Evolutionary conservation across 2,888 invertebrate genomes (phyloP).

Genomic region (Diadegma fenestrale): DNA sequence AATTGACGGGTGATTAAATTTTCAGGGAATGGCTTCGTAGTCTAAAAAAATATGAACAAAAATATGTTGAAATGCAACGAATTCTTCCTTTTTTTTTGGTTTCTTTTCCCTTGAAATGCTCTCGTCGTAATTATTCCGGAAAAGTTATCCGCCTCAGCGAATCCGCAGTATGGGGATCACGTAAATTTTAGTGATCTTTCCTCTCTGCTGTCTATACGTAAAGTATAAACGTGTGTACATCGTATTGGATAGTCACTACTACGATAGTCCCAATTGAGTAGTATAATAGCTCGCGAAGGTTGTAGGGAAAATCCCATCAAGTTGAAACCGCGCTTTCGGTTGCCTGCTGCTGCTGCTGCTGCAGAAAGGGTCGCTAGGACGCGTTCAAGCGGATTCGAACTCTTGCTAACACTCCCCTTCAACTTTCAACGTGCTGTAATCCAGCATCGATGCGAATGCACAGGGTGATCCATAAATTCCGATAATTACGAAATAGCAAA

Average conservation of each 20-base stretch:
- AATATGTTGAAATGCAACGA: no score
- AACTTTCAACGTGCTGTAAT: slow-evolving; percentile 41
- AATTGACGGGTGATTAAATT: no score
- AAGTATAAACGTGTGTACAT: slow-evolving; percentile 6
- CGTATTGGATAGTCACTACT: slow-evolving; percentile 14
- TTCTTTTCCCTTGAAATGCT: no score
- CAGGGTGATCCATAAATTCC: not conserved
- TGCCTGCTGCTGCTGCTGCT: not conserved
- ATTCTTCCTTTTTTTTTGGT: no score
- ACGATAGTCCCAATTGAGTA: slow-evolving; percentile 63
- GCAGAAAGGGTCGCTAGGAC: slow-evolving; percentile 27
- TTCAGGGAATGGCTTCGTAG: no score
- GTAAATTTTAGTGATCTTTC: not conserved
- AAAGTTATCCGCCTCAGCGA: not conserved
- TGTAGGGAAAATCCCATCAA: slow-evolving; percentile 59
- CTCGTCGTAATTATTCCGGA: not conserved
- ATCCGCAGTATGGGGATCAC: no score
- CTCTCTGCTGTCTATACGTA: not conserved
- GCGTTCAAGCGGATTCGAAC: slow-evolving; percentile 59
- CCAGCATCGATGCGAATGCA: not conserved
- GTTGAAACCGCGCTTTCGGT: slow-evolving; percentile 54
- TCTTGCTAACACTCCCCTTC: slow-evolving; percentile 49
- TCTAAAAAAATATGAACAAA: no score
- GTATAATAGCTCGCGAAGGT: slow-evolving; percentile 60
- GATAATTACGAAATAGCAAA: not conserved